These are phyloP conservation scores for Sorex maritimensis DNA, from an alignment of 2,797 vertebrate species.

Conservation along the genomic window DNA sequence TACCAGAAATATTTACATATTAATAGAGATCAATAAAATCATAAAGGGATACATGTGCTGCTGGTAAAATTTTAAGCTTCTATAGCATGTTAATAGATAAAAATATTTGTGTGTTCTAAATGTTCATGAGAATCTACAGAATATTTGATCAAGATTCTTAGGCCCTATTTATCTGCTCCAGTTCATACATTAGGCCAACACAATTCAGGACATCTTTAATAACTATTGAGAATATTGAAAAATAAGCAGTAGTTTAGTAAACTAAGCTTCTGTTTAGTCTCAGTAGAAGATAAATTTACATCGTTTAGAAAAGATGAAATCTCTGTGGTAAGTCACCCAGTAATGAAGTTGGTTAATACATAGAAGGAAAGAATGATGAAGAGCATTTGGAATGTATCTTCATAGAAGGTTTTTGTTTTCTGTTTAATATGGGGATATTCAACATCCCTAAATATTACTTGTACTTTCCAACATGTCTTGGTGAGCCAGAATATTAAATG, in stretches of 20 bases:
- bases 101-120: background rate
- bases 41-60: background rate
- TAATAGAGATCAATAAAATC: background rate
- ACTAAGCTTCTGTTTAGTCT: background rate
- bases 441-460: background rate
- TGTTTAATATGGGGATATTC: background rate
- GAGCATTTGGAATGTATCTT: background rate
- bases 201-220: background rate
- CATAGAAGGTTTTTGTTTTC: background rate
- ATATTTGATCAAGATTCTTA: background rate
- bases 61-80: background rate
- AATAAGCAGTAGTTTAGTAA: background rate
- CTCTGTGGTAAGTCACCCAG: background rate
- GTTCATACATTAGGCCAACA: background rate
- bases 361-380: background rate
- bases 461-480: background rate
- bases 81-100: background rate
- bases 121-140: background rate
- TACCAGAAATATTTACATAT: background rate
- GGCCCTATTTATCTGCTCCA: background rate
- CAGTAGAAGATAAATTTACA: background rate
- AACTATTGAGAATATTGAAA: conserved; percentile 32
- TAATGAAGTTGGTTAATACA: background rate
- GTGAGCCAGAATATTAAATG: conserved; percentile 16
- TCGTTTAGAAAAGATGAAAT: conserved; percentile 30